Evolutionary conservation across 2,888 invertebrate genomes (phyloP), one percentile per base, ranked within the genome.

Genomic region (Rotaria sp.): DNA sequence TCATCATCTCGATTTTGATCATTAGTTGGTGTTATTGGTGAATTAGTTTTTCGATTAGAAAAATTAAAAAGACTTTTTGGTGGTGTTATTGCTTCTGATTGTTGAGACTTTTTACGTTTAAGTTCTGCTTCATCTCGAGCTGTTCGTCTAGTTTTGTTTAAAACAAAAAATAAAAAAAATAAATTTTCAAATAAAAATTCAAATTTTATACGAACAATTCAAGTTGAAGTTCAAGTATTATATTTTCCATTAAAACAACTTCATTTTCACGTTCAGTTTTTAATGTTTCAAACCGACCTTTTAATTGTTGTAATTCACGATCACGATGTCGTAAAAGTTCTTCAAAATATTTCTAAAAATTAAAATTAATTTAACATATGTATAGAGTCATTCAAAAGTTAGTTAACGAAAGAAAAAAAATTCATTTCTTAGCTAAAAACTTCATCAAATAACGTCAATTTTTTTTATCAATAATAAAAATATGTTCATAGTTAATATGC

Each of bases 221-320:
- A 13, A 80, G 45, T 45, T 80, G 80, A n/a, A 80, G 45, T 45
- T 80, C 80, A n/a, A 80, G 26, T 5, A 80, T 80, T 26, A 45
- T 45, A 45, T 45, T 80, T 80, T 80, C 80, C 80, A 80, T 80
- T 45, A n/a, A 15, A 3, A 80, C 11, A 13, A 80, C 21, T 45
- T 80, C 80, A 13, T 41, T 80, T 45, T 80, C 80, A 4, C 80
- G 80, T n/a, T 80, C 80, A 45, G n/a, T 41, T n/a, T 80, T 80
- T 45, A 80, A 80, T n/a, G 18, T 80, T 15, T 80, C 80, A 45
- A 41, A 80, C 10, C 45, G 45, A 26, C 4, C 11, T 45, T 80
- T 80, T n/a, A 45, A 15, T 45, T 80, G 41, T 80, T 80, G 35
- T n/a, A 80, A 80, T 80, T 80, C 45, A 45, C 80, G 45, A 80